A percentile compares a stretch with the other conserved stretches of the same genome.
Conservation (phyloP, 1,140 invertebrate genomes). For the Macrocentrus cingulum region DNA sequence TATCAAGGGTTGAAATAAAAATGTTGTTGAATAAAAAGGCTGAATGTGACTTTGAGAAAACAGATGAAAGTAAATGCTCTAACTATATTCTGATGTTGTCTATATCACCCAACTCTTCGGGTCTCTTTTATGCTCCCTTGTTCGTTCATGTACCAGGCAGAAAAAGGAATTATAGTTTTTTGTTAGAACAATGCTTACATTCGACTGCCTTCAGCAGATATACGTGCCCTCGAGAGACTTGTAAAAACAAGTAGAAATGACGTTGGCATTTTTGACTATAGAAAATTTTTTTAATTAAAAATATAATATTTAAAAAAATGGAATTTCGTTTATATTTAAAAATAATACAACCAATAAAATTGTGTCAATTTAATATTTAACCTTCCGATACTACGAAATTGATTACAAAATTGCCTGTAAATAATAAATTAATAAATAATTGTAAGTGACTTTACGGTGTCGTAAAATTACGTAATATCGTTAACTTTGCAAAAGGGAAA, state of each 20-base stretch:
- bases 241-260: background rate
- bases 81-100: background rate
- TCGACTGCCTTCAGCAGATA: background rate
- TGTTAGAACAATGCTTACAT: background rate
- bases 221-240: conserved; percentile 9
- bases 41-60: conserved; percentile 4
- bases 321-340: too few species aligned
- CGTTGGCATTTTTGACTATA: background rate
- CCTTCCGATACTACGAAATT: too few species aligned
- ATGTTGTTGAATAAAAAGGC: background rate
- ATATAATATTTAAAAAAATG: too few species aligned
- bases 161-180: conserved; percentile 7
- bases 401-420: too few species aligned
- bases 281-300: too few species aligned
- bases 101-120: background rate
- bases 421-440: too few species aligned
- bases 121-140: background rate
- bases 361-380: too few species aligned
- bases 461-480: too few species aligned
- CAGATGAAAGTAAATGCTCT: conserved; percentile 1
- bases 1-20: background rate
- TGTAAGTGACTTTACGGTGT: too few species aligned
- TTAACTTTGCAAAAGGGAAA: too few species aligned
- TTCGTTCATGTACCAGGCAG: background rate
- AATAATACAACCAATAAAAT: too few species aligned